A percentile compares a stretch with the other conserved stretches of the same genome.
phyloP scores from a whole-genome alignment of 2,888 invertebrate genomes.

The Syritta pipiens region DNA sequence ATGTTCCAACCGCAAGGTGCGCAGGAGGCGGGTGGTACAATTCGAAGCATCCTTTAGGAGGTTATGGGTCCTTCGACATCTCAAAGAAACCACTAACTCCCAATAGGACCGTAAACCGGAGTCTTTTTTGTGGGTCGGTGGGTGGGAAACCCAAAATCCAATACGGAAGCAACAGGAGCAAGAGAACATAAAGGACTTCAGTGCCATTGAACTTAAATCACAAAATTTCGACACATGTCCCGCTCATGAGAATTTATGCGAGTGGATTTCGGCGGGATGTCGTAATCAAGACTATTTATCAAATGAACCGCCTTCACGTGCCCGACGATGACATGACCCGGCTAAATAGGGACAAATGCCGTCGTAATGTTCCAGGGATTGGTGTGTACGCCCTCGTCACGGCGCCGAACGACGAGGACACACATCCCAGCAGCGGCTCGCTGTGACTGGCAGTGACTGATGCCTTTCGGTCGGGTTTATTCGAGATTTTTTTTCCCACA shows the following conservation, averaged over 20 bases:
- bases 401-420: background rate
- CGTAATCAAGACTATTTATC: constrained; percentile 48
- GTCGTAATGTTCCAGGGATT: background rate
- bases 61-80: constrained; percentile 5
- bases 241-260: constrained; percentile 23
- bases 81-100: constrained; percentile 1
- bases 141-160: background rate
- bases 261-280: constrained; percentile 36
- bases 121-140: too few relatives aligned
- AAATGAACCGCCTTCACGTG: constrained; percentile 25
- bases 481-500: background rate
- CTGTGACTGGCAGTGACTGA: constrained; percentile 34
- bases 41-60: background rate
- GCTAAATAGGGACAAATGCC: constrained; percentile 48
- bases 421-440: constrained; percentile 7
- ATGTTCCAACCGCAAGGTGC: background rate
- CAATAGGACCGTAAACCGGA: background rate
- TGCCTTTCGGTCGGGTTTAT: constrained; percentile 35
- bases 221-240: constrained; percentile 48
- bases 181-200: constrained; percentile 20
- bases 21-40: background rate
- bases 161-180: constrained; percentile 15
- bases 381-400: background rate
- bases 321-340: constrained; percentile 25
- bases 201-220: constrained; percentile 28